These are phyloP conservation scores for Hetaerina titia DNA, from an alignment of 2,888 invertebrate species.

Conservation along the genomic window DNA sequence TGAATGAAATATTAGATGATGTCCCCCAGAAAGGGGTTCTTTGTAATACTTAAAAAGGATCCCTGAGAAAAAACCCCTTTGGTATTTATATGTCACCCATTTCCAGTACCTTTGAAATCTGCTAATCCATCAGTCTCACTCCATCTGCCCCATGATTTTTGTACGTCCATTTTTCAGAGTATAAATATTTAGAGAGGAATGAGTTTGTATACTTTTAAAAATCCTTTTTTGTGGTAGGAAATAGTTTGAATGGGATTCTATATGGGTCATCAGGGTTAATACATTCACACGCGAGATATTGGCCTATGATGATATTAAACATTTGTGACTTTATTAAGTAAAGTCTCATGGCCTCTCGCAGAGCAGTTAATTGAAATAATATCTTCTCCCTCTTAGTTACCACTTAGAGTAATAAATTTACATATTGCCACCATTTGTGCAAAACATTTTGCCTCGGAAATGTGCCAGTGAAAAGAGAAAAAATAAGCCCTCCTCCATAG, in stretches of 20 bases:
- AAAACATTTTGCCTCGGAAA: background rate
- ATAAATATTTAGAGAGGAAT: constrained; percentile 65
- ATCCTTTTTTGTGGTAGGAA: constrained; percentile 60
- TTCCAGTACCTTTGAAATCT: constrained; percentile 60
- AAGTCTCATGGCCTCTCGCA: constrained; percentile 13
- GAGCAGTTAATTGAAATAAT: constrained; percentile 27
- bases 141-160: constrained; percentile 56
- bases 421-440: constrained; percentile 38
- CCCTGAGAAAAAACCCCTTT: constrained; percentile 45
- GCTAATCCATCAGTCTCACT: constrained; percentile 52
- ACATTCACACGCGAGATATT: constrained; percentile 17
- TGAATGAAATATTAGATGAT: constrained; percentile 42
- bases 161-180: constrained; percentile 67
- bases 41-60: constrained; percentile 51
- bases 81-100: constrained; percentile 59
- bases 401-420: constrained; percentile 50
- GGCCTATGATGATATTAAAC: background rate
- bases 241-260: constrained; percentile 57
- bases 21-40: constrained; percentile 24
- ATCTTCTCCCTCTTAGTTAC: constrained; percentile 32
- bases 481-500: constrained; percentile 9
- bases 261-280: constrained; percentile 61
- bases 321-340: constrained; percentile 1
- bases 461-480: background rate
- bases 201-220: constrained; percentile 67